A percentile compares a stretch with the other conserved stretches of the same genome.
These are phyloP conservation scores for Hyaena hyaena DNA, from an alignment of 2,113 vertebrate genomes.

Conservation along the genomic window DNA sequence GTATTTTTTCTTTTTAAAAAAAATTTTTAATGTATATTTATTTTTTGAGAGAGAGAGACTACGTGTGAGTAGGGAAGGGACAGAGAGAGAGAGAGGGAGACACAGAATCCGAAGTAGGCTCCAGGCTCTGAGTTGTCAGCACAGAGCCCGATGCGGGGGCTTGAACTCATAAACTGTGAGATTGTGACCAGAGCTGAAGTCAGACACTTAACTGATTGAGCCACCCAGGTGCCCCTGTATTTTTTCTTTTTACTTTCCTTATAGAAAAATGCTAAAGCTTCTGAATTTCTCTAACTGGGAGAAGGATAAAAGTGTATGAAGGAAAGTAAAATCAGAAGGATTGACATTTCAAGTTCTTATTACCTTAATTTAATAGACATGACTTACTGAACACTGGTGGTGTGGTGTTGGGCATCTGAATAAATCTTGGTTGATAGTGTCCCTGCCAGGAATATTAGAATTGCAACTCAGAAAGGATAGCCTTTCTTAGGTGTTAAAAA, in stretches of 20 bases:
- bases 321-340: slow-evolving; percentile 17
- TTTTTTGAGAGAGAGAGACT: too few species aligned
- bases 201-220: too few species aligned
- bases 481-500: not conserved
- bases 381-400: not conserved
- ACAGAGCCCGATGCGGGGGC: too few species aligned
- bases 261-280: not conserved
- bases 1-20: not conserved
- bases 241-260: not conserved
- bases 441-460: not conserved
- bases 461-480: not conserved
- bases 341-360: not conserved
- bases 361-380: not conserved
- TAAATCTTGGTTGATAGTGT: not conserved
- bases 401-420: not conserved
- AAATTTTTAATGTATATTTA: too few species aligned
- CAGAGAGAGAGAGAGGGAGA: too few species aligned
- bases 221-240: too few species aligned
- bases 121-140: too few species aligned
- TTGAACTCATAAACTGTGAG: too few species aligned
- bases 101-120: too few species aligned
- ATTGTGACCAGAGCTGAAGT: too few species aligned
- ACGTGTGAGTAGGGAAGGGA: too few species aligned
- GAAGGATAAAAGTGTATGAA: not conserved
- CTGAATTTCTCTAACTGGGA: not conserved